Percentiles rank a stretch among this genome's conserved stretches.
phyloP scores from a whole-genome alignment of 2,113 vertebrate genomes.

The Tachysurus vachellii region DNA sequence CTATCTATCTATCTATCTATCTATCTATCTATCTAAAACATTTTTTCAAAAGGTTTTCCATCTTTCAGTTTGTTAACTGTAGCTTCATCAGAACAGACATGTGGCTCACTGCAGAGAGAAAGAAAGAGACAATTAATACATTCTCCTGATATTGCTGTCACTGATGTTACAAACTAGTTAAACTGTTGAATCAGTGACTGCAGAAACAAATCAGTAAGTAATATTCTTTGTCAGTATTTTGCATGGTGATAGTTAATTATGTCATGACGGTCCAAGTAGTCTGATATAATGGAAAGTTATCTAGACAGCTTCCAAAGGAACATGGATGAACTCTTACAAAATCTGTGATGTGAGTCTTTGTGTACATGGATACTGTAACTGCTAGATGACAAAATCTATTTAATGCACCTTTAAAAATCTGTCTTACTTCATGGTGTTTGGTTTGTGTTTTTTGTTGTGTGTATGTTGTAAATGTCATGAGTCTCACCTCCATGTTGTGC shows the following conservation, averaged over 20 bases:
- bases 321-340: background rate
- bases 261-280: background rate
- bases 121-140: background rate
- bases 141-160: background rate
- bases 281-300: background rate
- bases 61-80: background rate
- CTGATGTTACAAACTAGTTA: background rate
- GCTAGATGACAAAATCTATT: background rate
- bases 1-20: too few relatives aligned
- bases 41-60: too few relatives aligned
- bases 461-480: background rate
- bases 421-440: background rate
- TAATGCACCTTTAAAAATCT: background rate
- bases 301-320: background rate
- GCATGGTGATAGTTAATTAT: background rate
- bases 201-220: background rate
- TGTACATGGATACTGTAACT: background rate
- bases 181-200: background rate
- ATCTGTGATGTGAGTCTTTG: background rate
- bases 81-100: background rate
- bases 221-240: background rate
- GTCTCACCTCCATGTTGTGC: background rate
- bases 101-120: background rate
- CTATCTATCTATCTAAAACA: too few relatives aligned
- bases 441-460: background rate